These are phyloP conservation scores for Rugalucina vietnamica DNA, from an alignment of 2,888 invertebrate species.

Conservation along the genomic window DNA sequence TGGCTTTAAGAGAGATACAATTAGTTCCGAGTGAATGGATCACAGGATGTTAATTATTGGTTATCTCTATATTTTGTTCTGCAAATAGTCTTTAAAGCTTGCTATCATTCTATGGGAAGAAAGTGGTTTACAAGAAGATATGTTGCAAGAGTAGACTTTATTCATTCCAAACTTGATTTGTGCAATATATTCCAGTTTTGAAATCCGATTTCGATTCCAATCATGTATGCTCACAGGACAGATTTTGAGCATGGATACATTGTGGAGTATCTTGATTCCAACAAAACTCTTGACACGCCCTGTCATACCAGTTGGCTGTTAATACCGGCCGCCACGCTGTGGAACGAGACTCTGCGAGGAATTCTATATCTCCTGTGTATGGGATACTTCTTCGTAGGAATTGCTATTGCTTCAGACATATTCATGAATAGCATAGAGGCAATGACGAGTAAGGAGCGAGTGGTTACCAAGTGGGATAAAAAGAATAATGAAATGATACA, in stretches of 20 bases:
- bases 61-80: too few species aligned
- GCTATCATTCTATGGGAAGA: too few species aligned
- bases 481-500: constrained; percentile 76
- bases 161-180: not conserved
- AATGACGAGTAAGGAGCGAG: constrained; percentile 79
- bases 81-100: too few species aligned
- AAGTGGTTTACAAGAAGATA: too few species aligned
- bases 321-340: constrained; percentile 81
- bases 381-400: constrained; percentile 80
- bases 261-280: constrained; percentile 70
- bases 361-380: constrained; percentile 77
- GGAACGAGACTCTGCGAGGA: constrained; percentile 75
- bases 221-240: constrained; percentile 29
- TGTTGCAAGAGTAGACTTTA: too few species aligned
- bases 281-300: constrained; percentile 57
- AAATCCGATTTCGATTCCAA: not conserved
- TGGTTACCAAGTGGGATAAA: constrained; percentile 76
- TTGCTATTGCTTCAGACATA: constrained; percentile 81
- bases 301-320: constrained; percentile 74
- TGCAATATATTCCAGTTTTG: not conserved
- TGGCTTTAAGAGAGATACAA: too few species aligned
- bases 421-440: constrained; percentile 82
- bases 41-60: too few species aligned
- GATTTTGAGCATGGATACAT: constrained; percentile 73
- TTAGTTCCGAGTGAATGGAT: too few species aligned